Conservation (phyloP, 2,888 invertebrate genomes). For the Synanthedon tipuliformis region DNA sequence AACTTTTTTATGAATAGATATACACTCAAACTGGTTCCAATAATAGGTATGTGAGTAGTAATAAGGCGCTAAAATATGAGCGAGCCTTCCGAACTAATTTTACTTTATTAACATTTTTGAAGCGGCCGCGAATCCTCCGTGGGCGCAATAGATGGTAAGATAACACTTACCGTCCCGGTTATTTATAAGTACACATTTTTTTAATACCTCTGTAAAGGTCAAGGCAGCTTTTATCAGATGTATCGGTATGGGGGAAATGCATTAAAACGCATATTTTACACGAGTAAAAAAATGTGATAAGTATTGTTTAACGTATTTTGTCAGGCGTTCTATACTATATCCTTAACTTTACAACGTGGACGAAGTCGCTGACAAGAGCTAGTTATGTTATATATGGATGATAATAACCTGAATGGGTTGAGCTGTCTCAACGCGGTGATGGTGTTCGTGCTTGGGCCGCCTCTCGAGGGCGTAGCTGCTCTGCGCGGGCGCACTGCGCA, state of each 20-base stretch:
- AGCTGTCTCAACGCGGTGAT: constrained; percentile 64
- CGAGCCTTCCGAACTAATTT: background rate
- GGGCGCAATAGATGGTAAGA: background rate
- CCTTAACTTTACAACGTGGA: no score
- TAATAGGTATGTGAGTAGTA: no score
- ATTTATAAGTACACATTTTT: background rate
- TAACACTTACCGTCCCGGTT: background rate
- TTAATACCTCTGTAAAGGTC: background rate
- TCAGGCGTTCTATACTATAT: no score
- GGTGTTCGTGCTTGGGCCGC: constrained; percentile 38
- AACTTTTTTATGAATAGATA: no score
- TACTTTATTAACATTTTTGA: background rate
- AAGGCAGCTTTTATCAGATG: background rate
- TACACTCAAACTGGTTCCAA: no score
- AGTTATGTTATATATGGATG: no score
- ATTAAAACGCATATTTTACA: no score
- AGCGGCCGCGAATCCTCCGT: background rate
- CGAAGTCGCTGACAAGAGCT: no score
- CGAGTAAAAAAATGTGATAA: no score
- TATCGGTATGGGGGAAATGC: background rate
- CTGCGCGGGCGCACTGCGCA: constrained; percentile 71
- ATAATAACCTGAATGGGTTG: constrained; percentile 34
- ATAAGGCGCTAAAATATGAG: background rate
- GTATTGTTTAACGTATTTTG: no score
- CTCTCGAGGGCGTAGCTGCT: constrained; percentile 65